Conservation (phyloP, 2,113 vertebrate species). For the Castor canadensis region DNA sequence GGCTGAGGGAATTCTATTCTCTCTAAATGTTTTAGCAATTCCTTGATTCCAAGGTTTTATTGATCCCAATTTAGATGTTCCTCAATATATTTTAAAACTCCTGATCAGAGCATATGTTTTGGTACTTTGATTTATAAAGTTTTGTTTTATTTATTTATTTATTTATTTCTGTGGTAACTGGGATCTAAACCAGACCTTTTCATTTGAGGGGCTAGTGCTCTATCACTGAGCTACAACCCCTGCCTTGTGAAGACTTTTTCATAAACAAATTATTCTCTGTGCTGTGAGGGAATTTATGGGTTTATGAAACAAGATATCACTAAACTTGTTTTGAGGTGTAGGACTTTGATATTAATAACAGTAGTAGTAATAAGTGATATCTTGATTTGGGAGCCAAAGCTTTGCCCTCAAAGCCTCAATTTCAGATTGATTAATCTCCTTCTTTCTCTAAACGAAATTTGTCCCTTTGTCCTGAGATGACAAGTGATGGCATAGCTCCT, state of each 20-base stretch:
- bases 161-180: no score
- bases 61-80: not conserved
- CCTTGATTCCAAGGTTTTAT: not conserved
- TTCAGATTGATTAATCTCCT: not conserved
- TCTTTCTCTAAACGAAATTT: no score
- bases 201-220: not conserved
- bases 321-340: not conserved
- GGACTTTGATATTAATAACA: not conserved
- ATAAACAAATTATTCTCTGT: not conserved
- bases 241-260: not conserved
- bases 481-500: not conserved
- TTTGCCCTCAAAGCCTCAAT: not conserved
- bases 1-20: not conserved
- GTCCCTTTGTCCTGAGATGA: not conserved
- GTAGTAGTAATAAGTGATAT: not conserved
- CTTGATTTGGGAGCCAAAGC: not conserved
- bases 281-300: not conserved
- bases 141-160: no score
- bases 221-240: no score
- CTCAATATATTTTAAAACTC: not conserved
- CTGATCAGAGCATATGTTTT: not conserved
- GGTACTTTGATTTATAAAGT: not conserved
- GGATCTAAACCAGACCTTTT: not conserved
- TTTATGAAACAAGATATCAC: slow-evolving; percentile 15
- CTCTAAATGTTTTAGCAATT: not conserved